Evolutionary conservation across 2,113 vertebrate species (phyloP).

Genomic region (Rhineura floridana): DNA sequence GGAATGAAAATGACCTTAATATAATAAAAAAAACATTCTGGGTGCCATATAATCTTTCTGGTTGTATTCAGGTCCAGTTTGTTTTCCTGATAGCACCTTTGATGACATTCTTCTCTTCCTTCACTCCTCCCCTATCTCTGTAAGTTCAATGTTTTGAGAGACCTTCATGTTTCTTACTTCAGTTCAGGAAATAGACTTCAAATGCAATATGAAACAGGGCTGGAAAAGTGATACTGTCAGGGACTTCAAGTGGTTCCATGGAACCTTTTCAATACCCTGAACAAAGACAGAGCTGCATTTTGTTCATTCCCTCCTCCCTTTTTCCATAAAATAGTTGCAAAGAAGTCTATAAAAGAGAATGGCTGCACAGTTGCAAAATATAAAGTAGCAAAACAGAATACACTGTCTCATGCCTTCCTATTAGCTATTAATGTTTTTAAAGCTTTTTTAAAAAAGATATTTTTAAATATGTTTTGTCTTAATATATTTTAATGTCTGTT

Average conservation of each 20-base stretch:
- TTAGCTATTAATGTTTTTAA: too few relatives aligned
- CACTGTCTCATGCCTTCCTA: not conserved
- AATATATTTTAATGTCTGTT: too few relatives aligned
- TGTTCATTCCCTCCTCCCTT: not conserved
- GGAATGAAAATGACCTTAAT: too few relatives aligned
- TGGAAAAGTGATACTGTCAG: constrained; percentile 2
- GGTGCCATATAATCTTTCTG: not conserved
- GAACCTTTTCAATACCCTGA: not conserved
- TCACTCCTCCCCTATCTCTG: too few relatives aligned
- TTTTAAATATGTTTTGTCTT: too few relatives aligned
- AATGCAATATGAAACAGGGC: not conserved
- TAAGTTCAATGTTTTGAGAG: not conserved
- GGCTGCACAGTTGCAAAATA: not conserved
- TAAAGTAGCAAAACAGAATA: constrained; percentile 13
- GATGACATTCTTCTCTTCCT: not conserved
- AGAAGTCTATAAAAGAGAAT: not conserved
- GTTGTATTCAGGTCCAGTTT: not conserved
- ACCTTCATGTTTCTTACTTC: not conserved
- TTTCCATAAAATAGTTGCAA: constrained; percentile 3
- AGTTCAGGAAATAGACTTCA: not conserved
- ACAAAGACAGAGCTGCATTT: constrained; percentile 16
- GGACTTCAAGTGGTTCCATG: constrained; percentile 18
- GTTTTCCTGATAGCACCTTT: not conserved
- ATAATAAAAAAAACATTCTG: not conserved
- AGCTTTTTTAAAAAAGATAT: too few relatives aligned